These are phyloP conservation scores for Hassar affinis DNA, from an alignment of 2,113 vertebrate species.

Conservation along the genomic window DNA sequence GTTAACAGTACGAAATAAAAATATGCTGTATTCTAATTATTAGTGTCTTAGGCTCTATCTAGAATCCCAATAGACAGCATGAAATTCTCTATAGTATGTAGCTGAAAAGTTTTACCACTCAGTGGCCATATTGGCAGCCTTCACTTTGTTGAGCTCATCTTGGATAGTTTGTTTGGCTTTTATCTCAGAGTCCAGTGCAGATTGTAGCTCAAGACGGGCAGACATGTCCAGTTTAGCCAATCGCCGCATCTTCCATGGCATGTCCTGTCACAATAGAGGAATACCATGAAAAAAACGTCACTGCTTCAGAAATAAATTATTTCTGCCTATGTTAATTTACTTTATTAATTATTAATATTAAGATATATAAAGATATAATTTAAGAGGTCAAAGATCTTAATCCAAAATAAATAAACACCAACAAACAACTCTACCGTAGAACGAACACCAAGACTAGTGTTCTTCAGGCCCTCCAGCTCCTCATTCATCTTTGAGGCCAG, in stretches of 20 bases:
- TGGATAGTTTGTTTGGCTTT: conserved; percentile 95
- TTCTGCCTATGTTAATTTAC: not conserved
- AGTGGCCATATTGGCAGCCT: conserved; percentile 88
- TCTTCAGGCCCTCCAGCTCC: conserved; percentile 90
- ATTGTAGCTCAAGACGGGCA: conserved; percentile 93
- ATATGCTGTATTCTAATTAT: not conserved
- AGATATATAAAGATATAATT: not conserved
- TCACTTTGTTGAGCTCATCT: conserved; percentile 95
- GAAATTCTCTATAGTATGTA: not conserved
- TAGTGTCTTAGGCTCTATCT: not conserved
- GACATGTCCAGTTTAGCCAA: conserved; percentile 98
- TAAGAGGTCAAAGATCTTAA: not conserved
- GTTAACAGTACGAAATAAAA: not conserved
- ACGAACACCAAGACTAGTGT: conserved; percentile 89
- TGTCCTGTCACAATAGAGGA: conserved; percentile 75
- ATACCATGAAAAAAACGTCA: not conserved
- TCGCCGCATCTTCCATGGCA: conserved; percentile 98
- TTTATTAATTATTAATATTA: not conserved
- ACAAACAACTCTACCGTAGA: conserved; percentile 76
- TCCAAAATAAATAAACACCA: not conserved
- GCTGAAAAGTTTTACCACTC: conserved; percentile 80
- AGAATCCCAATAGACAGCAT: not conserved
- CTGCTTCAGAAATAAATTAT: not conserved
- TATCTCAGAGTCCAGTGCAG: conserved; percentile 95
- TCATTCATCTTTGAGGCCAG: conserved; percentile 98